Conservation (phyloP, 2,797 vertebrate genomes). For the Clarias fuscus region DNA sequence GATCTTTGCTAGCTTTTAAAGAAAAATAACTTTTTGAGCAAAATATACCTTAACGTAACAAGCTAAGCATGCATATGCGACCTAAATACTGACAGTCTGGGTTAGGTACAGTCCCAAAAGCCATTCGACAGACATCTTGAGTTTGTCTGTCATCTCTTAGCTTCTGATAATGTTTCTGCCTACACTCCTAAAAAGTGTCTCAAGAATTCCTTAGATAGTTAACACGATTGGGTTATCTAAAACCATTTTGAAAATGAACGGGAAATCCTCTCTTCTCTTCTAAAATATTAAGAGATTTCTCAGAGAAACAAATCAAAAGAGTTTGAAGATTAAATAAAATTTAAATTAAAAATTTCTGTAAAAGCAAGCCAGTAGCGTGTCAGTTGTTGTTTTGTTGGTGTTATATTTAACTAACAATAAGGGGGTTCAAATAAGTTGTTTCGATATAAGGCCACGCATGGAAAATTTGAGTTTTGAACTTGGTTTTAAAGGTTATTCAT, state of each 20-base stretch:
- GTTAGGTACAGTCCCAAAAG: background rate
- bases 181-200: background rate
- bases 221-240: background rate
- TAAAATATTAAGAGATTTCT: background rate
- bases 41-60: background rate
- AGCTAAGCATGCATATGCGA: background rate
- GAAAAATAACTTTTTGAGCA: background rate
- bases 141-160: background rate
- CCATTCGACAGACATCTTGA: background rate
- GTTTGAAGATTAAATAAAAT: background rate
- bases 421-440: background rate
- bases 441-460: background rate
- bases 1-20: slow-evolving; percentile 3
- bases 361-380: background rate
- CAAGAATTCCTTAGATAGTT: background rate
- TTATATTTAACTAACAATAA: background rate
- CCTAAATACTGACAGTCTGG: background rate
- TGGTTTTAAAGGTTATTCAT: background rate
- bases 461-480: background rate
- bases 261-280: background rate
- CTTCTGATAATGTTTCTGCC: background rate
- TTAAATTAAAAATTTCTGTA: background rate
- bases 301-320: background rate
- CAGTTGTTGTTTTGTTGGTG: background rate
- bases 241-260: background rate